Conservation (phyloP, 2,113 vertebrate species). For the Ictidomys tridecemlineatus region DNA sequence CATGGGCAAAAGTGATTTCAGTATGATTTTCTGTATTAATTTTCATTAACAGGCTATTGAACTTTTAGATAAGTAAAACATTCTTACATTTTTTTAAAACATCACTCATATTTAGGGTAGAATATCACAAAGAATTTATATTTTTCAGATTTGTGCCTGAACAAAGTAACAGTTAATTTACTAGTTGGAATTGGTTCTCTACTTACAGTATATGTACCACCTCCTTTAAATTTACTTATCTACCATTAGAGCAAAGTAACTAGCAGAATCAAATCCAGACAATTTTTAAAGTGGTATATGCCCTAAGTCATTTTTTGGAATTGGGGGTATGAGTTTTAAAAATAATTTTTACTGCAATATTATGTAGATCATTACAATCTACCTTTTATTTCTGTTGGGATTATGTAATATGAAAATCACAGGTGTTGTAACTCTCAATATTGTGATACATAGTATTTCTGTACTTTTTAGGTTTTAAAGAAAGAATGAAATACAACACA, state of each 20-base stretch:
- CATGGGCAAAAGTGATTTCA: conserved; percentile 9
- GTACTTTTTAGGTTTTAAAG: conserved; percentile 10
- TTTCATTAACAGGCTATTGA: background rate
- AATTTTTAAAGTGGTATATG: background rate
- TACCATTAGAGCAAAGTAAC: background rate
- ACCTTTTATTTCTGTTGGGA: background rate
- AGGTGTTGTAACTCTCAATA: background rate
- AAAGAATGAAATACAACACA: background rate
- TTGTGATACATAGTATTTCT: background rate
- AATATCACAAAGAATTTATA: background rate
- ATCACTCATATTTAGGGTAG: background rate
- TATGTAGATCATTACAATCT: background rate
- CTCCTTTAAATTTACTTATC: background rate
- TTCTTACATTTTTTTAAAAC: background rate
- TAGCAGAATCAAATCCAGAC: background rate
- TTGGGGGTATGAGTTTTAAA: background rate
- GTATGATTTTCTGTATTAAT: conserved; percentile 32
- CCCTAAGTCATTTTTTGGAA: background rate
- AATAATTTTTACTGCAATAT: background rate
- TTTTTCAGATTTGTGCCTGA: background rate
- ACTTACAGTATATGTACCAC: fast-evolving
- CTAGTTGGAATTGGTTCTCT: background rate
- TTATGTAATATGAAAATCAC: background rate
- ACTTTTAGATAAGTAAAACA: background rate
- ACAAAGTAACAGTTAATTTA: background rate